Base-by-base conservation (phyloP, 2,797 vertebrate genomes). In the Merluccius polli region DNA sequence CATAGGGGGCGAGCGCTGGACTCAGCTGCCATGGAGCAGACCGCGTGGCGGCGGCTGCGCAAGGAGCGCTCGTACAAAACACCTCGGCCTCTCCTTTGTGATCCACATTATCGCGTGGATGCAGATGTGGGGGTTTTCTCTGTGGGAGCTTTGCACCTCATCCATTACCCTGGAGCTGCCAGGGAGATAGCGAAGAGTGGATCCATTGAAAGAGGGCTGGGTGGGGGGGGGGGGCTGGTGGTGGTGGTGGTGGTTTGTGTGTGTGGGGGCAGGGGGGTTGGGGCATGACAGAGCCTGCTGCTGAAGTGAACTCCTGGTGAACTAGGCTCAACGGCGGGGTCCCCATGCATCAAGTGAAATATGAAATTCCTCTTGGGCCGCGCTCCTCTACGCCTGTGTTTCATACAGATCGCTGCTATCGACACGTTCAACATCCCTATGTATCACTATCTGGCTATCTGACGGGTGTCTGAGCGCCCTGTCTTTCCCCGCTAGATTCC, bases 111-210 rank as follows among this genome's bases (percentile, higher is more conserved):
- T 92, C 83, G 80, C 91, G 78, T 90, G 90, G 93, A 92, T 93
- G 92, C 93, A 93, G 93, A 92, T 93, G 92, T 92, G 89, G 89
- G 88, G 92, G 95, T 94, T 95, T 13, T 13, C 52, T 2, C 52
- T 65, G 92, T 92, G 94, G 90, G 90, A 93, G 84, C 81, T 86
- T 77, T 91, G 89, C 87, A 92, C 91, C 93, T 94, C 92, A 93
- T 95, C 94, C 93, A 93, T 95, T 95, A 94, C 91, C 89, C 90
- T 74, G 69, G 79, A 90, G 90, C 93, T 93, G 91, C 89, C 85
- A 93, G 89, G 35, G 82, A 94, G 92, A 90, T 89, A 90, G 89
- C 79, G 89, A 89, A 93, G 91, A 93, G 89, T 87, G 90, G 94
- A 92, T 92, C 90, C 92, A 86, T 89, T 94, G 89, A 93, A 91